These are phyloP conservation scores for Netelia melanura DNA, from an alignment of 2,888 invertebrate species.

Conservation along the genomic window DNA sequence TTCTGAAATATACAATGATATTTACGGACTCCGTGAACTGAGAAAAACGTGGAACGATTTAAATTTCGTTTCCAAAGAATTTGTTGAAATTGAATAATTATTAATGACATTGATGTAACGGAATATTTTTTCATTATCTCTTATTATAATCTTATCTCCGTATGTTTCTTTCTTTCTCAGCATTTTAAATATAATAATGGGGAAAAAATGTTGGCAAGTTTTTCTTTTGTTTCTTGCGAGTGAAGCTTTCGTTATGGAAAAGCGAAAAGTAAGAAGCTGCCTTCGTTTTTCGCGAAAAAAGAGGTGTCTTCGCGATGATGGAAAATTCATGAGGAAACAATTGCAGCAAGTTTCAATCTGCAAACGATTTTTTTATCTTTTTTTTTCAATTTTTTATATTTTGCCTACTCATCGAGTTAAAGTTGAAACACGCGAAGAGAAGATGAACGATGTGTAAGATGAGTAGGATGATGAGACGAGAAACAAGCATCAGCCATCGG, in stretches of 20 bases:
- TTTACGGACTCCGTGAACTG: not conserved
- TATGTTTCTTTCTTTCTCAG: too few species aligned
- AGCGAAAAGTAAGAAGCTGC: not conserved
- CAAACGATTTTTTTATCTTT: conserved; percentile 22
- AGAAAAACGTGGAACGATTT: not conserved
- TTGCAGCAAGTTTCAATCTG: not conserved
- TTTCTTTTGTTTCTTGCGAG: not conserved
- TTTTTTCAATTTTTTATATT: conserved; percentile 35
- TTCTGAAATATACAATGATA: not conserved
- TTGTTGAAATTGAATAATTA: too few species aligned
- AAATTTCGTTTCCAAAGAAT: too few species aligned
- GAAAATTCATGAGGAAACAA: not conserved
- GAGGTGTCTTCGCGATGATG: not conserved
- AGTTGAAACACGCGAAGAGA: conserved; percentile 34
- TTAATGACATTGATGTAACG: too few species aligned
- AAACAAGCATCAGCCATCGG: conserved; percentile 37
- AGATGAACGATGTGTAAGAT: not conserved
- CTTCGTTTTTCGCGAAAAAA: not conserved
- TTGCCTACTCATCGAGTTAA: conserved; percentile 47
- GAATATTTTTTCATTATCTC: too few species aligned
- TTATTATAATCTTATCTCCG: too few species aligned
- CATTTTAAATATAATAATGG: not conserved
- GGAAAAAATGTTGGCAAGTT: not conserved
- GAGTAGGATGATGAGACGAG: not conserved
- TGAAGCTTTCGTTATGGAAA: not conserved